Percentiles rank a stretch among this genome's conserved stretches.
Conservation (phyloP, 2,888 invertebrate genomes). For the Agelastica alni region DNA sequence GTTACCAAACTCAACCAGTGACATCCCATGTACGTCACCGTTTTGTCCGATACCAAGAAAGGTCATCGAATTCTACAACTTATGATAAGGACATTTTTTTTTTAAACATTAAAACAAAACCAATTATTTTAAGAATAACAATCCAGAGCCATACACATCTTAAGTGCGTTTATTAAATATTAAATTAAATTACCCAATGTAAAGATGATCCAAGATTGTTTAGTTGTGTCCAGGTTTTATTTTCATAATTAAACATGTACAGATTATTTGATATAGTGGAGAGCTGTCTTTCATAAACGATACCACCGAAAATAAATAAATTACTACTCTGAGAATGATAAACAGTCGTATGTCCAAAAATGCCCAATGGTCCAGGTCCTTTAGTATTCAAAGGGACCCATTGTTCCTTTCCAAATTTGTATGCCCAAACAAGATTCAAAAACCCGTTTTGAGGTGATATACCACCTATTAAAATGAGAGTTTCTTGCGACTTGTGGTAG, state of each 20-base stretch:
- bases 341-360: slow-evolving; percentile 89
- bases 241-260: slow-evolving; percentile 78
- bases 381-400: slow-evolving; percentile 73
- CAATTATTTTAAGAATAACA: no score
- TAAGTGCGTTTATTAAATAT: no score
- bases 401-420: slow-evolving; percentile 69
- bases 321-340: slow-evolving; percentile 81
- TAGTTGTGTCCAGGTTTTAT: slow-evolving; percentile 72
- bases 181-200: slow-evolving; percentile 52
- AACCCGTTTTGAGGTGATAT: slow-evolving; percentile 77
- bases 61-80: no score
- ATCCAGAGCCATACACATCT: no score
- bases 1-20: no score
- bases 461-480: slow-evolving; percentile 85
- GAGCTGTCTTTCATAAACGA: slow-evolving; percentile 68
- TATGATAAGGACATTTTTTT: no score
- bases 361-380: slow-evolving; percentile 77
- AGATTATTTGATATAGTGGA: slow-evolving; percentile 72
- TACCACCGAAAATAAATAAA: slow-evolving; percentile 90
- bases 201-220: slow-evolving; percentile 42
- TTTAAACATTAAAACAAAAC: no score
- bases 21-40: no score
- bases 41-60: no score
- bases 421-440: slow-evolving; percentile 78
- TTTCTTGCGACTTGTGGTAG: slow-evolving; percentile 73